These are phyloP conservation scores for Datnioides undecimradiatus DNA, from an alignment of 2,113 vertebrate genomes.

Conservation along the genomic window DNA sequence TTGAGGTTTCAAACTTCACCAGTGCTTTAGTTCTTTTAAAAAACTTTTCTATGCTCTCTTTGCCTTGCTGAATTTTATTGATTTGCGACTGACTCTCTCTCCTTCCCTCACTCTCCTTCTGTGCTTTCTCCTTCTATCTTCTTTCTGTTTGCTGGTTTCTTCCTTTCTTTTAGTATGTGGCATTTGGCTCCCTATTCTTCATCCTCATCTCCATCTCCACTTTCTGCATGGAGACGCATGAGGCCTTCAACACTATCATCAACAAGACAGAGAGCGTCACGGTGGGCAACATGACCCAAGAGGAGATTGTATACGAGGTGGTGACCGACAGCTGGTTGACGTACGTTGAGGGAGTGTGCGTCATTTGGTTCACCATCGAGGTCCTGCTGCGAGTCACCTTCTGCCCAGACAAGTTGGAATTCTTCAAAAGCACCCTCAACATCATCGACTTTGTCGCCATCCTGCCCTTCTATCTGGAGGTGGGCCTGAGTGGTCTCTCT, in stretches of 20 bases:
- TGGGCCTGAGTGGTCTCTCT: conserved; percentile 90
- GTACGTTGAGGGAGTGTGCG: conserved; percentile 96
- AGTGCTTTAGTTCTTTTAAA: conserved; percentile 12
- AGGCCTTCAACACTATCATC: conserved; percentile 94
- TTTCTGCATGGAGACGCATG: conserved; percentile 98
- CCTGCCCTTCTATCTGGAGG: conserved; percentile 95
- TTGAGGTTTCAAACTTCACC: not conserved
- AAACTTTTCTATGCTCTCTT: not conserved
- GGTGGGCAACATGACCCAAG: conserved; percentile 86
- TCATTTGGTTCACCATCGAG: conserved; percentile 98
- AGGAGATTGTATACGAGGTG: conserved; percentile 89
- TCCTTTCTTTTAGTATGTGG: conserved; percentile 88
- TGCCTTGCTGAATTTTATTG: not conserved
- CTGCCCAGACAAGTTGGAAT: conserved; percentile 95
- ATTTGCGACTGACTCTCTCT: conserved; percentile 29
- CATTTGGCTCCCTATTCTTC: conserved; percentile 91
- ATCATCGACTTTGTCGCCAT: conserved; percentile 98
- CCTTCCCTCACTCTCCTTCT: not conserved
- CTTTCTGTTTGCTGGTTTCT: conserved; percentile 24
- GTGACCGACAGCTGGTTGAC: conserved; percentile 95
- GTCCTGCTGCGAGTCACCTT: conserved; percentile 94
- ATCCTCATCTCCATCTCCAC: conserved; percentile 99
- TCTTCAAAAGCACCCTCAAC: conserved; percentile 94
- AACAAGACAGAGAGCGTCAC: conserved; percentile 91
- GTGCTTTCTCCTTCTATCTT: not conserved